Evolutionary conservation across 2,113 vertebrate species (phyloP).

Genomic region (Opisthocomus hoazin): DNA sequence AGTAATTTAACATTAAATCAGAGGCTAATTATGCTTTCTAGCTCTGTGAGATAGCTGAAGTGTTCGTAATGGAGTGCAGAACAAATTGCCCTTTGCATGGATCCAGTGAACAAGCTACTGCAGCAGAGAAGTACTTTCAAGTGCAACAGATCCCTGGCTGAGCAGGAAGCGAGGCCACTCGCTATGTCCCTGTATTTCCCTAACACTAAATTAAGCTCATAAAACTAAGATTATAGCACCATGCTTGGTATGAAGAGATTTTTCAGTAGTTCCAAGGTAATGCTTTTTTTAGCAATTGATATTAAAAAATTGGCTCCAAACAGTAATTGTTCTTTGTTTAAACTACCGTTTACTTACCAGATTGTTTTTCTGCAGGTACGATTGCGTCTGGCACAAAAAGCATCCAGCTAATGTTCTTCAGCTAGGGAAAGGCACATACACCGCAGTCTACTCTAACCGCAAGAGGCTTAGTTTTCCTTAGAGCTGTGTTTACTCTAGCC

Average conservation of each 20-base stretch:
- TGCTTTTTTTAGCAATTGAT: neutral
- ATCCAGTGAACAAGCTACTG: neutral
- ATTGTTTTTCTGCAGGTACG: neutral
- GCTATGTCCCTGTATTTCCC: neutral
- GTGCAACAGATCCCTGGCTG: neutral
- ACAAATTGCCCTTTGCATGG: neutral
- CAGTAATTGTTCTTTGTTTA: neutral
- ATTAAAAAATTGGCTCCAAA: neutral
- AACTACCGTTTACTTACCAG: neutral
- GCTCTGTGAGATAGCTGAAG: neutral
- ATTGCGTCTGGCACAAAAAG: constrained; percentile 6
- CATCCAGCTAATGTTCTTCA: neutral
- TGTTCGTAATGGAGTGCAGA: neutral
- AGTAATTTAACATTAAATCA: neutral
- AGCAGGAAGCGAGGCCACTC: neutral
- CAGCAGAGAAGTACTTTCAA: neutral
- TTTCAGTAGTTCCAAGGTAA: neutral
- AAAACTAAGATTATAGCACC: neutral
- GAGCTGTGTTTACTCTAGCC: neutral
- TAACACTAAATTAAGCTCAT: neutral
- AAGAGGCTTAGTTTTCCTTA: neutral
- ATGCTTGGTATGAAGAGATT: neutral
- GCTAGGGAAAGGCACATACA: neutral
- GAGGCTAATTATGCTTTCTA: neutral
- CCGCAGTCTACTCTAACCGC: neutral